phyloP scores from a whole-genome alignment of 2,113 vertebrate genomes.

The Dissostichus mawsoni region DNA sequence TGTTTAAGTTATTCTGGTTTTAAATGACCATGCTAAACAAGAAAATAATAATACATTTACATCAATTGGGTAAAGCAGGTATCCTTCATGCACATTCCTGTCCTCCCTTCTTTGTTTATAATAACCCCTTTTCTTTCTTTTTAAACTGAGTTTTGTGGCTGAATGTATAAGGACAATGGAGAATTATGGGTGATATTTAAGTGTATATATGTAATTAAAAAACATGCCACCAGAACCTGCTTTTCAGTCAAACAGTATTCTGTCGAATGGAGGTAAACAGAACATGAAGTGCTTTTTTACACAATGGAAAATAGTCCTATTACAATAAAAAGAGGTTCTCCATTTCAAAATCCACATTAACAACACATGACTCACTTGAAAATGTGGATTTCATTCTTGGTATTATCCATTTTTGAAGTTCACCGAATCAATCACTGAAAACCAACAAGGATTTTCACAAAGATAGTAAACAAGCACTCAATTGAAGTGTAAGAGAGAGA shows the following conservation, averaged over 20 bases:
- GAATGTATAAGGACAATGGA: slow-evolving; percentile 35
- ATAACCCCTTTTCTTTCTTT: neutral
- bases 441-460: neutral
- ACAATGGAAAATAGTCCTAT: neutral
- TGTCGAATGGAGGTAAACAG: neutral
- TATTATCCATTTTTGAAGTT: neutral
- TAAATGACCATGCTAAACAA: slow-evolving; percentile 40
- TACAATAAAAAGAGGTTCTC: neutral
- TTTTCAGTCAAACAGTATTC: neutral
- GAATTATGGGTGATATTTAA: slow-evolving; percentile 10
- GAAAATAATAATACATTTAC: slow-evolving; percentile 23
- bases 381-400: neutral
- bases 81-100: slow-evolving; percentile 10
- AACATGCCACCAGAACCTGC: neutral
- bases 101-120: neutral
- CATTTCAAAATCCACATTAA: neutral
- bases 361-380: neutral
- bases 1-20: slow-evolving; percentile 38
- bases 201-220: slow-evolving; percentile 43
- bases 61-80: neutral
- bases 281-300: neutral
- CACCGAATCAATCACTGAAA: neutral
- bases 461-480: neutral
- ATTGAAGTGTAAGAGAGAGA: neutral
- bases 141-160: slow-evolving; percentile 15